These are phyloP conservation scores for Mixornis gularis DNA, from an alignment of 2,113 vertebrate genomes.

Conservation along the genomic window DNA sequence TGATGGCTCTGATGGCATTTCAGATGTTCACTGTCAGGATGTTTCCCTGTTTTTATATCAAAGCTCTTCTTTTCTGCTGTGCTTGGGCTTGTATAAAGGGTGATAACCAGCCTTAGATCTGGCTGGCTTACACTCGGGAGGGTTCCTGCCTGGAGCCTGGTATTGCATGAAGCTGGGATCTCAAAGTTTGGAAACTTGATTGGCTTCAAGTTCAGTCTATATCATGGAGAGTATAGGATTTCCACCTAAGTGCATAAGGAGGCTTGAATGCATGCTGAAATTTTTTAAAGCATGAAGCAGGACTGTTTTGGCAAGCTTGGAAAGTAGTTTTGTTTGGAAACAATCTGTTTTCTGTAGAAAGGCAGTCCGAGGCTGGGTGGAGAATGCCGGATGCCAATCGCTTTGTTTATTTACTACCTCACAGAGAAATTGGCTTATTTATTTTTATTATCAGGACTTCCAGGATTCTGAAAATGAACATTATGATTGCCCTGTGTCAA, in stretches of 20 bases:
- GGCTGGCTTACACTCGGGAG: not conserved
- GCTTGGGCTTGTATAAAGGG: not conserved
- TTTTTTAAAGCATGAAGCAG: not conserved
- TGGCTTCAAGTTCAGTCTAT: not conserved
- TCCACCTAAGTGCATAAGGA: not conserved
- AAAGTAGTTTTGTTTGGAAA: not conserved
- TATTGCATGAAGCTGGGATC: not conserved
- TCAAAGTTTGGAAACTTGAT: not conserved
- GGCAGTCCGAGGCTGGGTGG: not conserved
- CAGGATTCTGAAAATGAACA: not conserved
- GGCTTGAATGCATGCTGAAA: not conserved
- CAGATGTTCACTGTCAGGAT: not conserved
- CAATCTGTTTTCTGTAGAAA: not conserved
- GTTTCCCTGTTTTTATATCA: not conserved
- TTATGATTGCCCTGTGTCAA: not conserved
- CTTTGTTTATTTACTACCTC: not conserved
- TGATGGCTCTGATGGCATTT: not conserved
- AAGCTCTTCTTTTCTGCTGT: not conserved
- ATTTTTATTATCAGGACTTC: not conserved
- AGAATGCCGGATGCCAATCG: not conserved
- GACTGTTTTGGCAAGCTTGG: not conserved
- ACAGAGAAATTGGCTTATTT: not conserved
- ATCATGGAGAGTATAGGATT: not conserved
- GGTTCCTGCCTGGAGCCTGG: not conserved
- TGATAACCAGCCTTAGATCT: not conserved